These are phyloP conservation scores for Lepus americanus DNA, from an alignment of 2,113 vertebrate species.

Conservation along the genomic window DNA sequence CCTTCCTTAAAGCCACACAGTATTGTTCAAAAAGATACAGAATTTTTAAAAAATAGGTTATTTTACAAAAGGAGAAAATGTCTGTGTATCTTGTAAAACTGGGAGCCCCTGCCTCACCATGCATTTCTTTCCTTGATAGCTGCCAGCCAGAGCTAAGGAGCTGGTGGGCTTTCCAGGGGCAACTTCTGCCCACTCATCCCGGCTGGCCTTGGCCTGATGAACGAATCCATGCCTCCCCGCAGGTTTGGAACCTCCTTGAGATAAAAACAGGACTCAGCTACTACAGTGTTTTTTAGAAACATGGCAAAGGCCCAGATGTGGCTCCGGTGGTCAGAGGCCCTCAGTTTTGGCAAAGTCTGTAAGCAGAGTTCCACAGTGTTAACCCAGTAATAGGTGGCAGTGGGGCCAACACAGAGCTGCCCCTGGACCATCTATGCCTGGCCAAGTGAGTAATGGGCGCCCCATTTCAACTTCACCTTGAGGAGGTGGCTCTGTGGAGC, in stretches of 20 bases:
- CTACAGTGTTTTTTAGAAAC: background rate
- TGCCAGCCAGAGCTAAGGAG: background rate
- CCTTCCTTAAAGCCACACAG: background rate
- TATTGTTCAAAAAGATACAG: background rate
- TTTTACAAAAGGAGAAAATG: background rate
- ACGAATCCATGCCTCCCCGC: background rate
- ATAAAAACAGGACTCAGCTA: background rate
- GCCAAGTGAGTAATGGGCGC: no score
- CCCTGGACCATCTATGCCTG: background rate
- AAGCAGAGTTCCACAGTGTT: no score
- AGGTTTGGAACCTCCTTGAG: background rate
- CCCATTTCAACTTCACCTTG: background rate
- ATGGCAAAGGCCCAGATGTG: background rate
- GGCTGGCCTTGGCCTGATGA: no score
- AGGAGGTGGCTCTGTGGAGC: background rate
- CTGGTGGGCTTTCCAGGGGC: rapidly evolving
- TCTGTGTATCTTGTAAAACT: background rate
- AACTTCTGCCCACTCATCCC: no score
- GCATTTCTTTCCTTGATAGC: rapidly evolving
- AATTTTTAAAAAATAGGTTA: background rate
- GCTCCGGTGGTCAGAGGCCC: background rate
- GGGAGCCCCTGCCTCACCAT: background rate
- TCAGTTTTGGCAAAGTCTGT: background rate
- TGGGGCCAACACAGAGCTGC: no score
- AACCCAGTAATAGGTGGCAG: no score